phyloP scores from a whole-genome alignment of 2,797 vertebrate genomes.

The Squalus acanthias region DNA sequence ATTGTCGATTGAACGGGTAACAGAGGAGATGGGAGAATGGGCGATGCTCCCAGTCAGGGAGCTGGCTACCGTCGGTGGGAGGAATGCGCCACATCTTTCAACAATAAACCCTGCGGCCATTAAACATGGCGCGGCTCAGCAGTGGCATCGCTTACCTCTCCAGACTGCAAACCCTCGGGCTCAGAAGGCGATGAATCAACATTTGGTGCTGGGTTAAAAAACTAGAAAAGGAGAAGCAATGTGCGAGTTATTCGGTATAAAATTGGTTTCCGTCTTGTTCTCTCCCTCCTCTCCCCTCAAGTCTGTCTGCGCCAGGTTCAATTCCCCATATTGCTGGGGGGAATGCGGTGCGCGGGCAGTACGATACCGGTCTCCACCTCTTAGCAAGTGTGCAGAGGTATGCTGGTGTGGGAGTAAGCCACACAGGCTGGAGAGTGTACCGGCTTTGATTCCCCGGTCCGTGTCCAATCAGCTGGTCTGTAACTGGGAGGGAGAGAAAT shows the following conservation, averaged over 20 bases:
- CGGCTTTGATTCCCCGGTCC: background rate
- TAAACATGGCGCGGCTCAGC: background rate
- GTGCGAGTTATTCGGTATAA: background rate
- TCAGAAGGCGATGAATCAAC: constrained; percentile 60
- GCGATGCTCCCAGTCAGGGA: background rate
- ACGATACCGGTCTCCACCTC: background rate
- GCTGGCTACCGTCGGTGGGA: background rate
- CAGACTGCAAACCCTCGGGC: constrained; percentile 65
- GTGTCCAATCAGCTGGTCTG: too few relatives aligned
- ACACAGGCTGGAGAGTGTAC: background rate
- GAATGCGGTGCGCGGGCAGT: background rate
- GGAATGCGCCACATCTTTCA: background rate
- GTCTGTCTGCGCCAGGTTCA: background rate
- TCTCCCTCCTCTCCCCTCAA: background rate
- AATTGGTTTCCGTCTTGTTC: background rate
- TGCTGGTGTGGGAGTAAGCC: background rate
- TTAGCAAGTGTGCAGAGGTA: background rate
- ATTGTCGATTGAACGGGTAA: background rate
- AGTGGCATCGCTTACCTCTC: constrained; percentile 68
- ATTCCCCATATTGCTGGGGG: background rate
- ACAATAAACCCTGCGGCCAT: background rate
- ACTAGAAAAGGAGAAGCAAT: constrained; percentile 54
- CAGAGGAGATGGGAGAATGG: background rate
- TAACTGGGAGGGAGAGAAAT: background rate
- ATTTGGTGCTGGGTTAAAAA: constrained; percentile 63